Conservation (phyloP, 2,888 invertebrate species). For the Chironomus tentans region DNA sequence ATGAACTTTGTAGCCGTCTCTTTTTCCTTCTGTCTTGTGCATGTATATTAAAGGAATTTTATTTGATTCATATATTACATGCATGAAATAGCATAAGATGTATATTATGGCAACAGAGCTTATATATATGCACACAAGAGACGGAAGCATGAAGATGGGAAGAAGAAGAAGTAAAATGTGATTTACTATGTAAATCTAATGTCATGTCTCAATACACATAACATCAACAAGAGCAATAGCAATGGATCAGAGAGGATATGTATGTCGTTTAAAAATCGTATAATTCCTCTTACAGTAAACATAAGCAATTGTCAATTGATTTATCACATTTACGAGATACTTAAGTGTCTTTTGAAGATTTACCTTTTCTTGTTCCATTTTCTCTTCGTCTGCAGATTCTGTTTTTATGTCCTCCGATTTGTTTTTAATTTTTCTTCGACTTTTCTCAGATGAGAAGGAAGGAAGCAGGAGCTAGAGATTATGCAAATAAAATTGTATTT, state of each 20-base stretch:
- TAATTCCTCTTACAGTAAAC: background rate
- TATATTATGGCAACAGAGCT: background rate
- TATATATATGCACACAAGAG: too few relatives aligned
- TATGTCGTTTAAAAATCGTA: background rate
- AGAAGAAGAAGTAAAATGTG: background rate
- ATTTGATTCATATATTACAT: background rate
- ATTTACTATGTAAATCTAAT: slow-evolving; percentile 12
- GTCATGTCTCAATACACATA: slow-evolving; percentile 4
- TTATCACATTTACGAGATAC: background rate
- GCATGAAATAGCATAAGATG: background rate
- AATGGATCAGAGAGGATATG: background rate
- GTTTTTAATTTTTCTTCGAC: too few relatives aligned
- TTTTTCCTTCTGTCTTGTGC: background rate
- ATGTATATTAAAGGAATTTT: background rate
- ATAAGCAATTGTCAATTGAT: slow-evolving; percentile 17
- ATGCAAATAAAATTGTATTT: too few relatives aligned
- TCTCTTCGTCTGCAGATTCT: too few relatives aligned
- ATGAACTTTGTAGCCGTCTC: background rate
- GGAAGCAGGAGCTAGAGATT: too few relatives aligned
- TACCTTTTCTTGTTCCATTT: too few relatives aligned
- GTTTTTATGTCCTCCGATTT: too few relatives aligned
- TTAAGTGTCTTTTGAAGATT: background rate
- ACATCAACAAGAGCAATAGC: background rate
- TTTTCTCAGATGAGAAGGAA: too few relatives aligned
- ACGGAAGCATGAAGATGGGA: background rate